These are phyloP conservation scores for Norana najaformis DNA, from an alignment of 2,888 invertebrate genomes.

Conservation along the genomic window DNA sequence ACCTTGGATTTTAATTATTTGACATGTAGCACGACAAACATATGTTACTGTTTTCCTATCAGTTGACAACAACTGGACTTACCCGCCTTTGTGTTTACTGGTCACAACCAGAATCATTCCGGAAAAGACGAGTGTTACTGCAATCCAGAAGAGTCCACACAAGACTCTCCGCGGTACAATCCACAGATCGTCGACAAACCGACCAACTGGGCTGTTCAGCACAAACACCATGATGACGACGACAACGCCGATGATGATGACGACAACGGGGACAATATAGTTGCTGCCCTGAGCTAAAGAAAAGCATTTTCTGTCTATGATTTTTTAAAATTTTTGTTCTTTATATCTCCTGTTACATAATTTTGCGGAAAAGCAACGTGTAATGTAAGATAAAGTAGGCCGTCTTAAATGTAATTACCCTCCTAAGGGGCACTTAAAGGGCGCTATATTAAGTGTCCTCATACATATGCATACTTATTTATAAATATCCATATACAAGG, in stretches of 20 bases:
- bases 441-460: too few species aligned
- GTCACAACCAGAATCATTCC: constrained; percentile 52
- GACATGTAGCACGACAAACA: too few species aligned
- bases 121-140: constrained; percentile 51
- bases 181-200: constrained; percentile 35
- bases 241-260: neutral
- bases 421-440: too few species aligned
- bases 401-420: too few species aligned
- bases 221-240: neutral
- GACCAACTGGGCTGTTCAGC: neutral
- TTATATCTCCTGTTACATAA: too few species aligned
- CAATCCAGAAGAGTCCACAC: constrained; percentile 50
- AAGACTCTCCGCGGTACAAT: constrained; percentile 45
- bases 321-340: too few species aligned
- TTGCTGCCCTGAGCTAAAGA: neutral
- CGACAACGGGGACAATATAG: neutral
- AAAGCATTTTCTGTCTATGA: neutral
- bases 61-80: constrained; percentile 36
- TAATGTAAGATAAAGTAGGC: too few species aligned
- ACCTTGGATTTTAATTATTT: too few species aligned
- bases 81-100: constrained; percentile 46
- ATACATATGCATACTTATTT: too few species aligned
- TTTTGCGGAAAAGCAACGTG: too few species aligned
- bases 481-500: too few species aligned
- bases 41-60: too few species aligned